phyloP scores from a whole-genome alignment of 2,888 invertebrate genomes.

The Cephalotes varians region DNA sequence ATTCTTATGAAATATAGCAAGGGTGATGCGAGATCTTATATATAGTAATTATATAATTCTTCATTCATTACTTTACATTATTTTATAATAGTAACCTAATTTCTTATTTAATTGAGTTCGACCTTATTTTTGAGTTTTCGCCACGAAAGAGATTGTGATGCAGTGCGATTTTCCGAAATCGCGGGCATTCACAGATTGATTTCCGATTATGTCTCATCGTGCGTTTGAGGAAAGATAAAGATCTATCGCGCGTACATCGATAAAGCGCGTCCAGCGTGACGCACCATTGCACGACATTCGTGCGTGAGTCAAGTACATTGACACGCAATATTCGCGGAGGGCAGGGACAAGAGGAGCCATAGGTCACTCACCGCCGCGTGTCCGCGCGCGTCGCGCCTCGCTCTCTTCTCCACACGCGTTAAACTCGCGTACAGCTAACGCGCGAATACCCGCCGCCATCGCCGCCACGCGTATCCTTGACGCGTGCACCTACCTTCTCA shows the following conservation, averaged over 20 bases:
- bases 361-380: slow-evolving; percentile 77
- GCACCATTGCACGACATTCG: slow-evolving; percentile 31
- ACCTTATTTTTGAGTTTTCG: neutral
- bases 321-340: slow-evolving; percentile 72
- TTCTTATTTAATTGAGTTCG: neutral
- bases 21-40: neutral
- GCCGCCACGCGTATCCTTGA: slow-evolving; percentile 67
- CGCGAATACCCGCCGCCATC: slow-evolving; percentile 38
- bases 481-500: slow-evolving; percentile 54
- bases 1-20: neutral
- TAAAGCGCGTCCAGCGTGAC: slow-evolving; percentile 40
- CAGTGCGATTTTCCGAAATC: neutral
- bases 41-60: slow-evolving; percentile 7
- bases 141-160: neutral
- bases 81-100: neutral
- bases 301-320: slow-evolving; percentile 73
- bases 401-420: slow-evolving; percentile 44
- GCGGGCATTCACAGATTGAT: neutral
- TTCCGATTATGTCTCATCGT: neutral
- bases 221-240: neutral
- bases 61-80: neutral
- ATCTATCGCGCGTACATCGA: neutral
- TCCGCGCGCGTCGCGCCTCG: slow-evolving; percentile 34
- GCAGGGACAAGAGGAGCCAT: slow-evolving; percentile 67
- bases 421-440: slow-evolving; percentile 34